These are phyloP conservation scores for Phalacrocorax aristotelis DNA, from an alignment of 2,113 vertebrate species.

Conservation along the genomic window DNA sequence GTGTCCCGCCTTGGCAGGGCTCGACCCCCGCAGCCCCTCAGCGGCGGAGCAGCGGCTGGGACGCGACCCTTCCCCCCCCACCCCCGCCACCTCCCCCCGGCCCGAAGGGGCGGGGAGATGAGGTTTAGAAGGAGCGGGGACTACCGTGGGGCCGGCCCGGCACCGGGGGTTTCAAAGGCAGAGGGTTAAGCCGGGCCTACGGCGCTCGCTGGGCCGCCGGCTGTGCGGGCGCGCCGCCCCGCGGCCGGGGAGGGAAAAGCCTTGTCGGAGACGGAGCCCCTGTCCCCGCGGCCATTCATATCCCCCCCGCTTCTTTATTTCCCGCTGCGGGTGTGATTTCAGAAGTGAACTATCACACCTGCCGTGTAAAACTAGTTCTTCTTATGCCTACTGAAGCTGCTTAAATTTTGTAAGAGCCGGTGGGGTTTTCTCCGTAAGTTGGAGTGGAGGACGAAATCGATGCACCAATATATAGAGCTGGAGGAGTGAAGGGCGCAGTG, in stretches of 20 bases:
- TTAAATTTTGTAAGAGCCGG: background rate
- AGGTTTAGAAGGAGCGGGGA: no score
- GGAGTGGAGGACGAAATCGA: rapidly evolving
- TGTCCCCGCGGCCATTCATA: rapidly evolving
- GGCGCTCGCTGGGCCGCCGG: no score
- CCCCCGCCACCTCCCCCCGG: no score
- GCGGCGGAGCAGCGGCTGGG: background rate
- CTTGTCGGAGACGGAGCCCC: background rate
- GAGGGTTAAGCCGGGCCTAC: no score
- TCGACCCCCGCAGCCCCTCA: background rate
- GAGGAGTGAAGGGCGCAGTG: background rate
- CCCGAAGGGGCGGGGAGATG: no score
- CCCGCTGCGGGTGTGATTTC: rapidly evolving
- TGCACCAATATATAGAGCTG: rapidly evolving
- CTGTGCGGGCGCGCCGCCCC: no score
- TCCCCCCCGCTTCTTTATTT: rapidly evolving
- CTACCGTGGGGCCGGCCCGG: no score
- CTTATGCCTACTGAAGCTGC: background rate
- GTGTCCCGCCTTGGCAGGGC: background rate
- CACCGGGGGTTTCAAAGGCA: no score
- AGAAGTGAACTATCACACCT: background rate
- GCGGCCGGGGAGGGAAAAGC: background rate
- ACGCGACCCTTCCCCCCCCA: no score
- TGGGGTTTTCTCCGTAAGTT: rapidly evolving
- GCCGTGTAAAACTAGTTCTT: background rate